Evolutionary conservation across 2,888 invertebrate species (phyloP), one percentile per base, ranked within the genome.

Genomic region (Orthonychiurus folsomi): DNA sequence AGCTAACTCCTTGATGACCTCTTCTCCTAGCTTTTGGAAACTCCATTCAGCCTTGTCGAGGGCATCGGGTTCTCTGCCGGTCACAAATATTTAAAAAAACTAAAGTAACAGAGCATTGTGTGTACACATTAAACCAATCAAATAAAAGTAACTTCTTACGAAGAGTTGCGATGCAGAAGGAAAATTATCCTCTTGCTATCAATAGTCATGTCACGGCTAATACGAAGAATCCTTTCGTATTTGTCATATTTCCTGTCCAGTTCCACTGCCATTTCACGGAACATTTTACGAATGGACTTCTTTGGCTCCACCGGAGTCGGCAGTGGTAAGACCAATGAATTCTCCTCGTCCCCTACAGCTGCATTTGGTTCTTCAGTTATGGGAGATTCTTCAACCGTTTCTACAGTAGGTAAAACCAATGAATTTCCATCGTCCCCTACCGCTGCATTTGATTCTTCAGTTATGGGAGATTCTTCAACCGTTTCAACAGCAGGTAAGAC

Each of bases 181-280:
- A 92, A 93, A 70, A 93, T 94, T 3, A 89, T 86, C 64, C 92
- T 80, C 76, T 94, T 94, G 77, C 92, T 90, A 75, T 93, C 91
- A 69, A 92, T 90, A 0, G 91, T 92, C 23, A 92, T 83, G 75
- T 92, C 93, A 26, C 92, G 81, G 66, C 87, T 84, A 0, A 87
- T 76, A 78, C 93, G 92, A 0, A 92, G 84, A 28, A 93, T 82
- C 54, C 89, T 80, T 75, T 93, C 93, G 73, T 87, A 84, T 66
- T 88, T 84, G 76, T 93, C 92, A 73, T 93, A 88, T 68, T 87
- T 86, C 0, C 80, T 80, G 72, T 89, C 90, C 48, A 93, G 28
- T 21, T 58, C 55, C 5, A 20, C 21, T 2, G 63, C 28, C n/a
- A 63, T 61, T 2, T n/a, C 26, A n/a, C 55, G 63, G 52, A 63